Evolutionary conservation across 2,113 vertebrate species (phyloP).

Genomic region (Orientallactaga bullata): DNA sequence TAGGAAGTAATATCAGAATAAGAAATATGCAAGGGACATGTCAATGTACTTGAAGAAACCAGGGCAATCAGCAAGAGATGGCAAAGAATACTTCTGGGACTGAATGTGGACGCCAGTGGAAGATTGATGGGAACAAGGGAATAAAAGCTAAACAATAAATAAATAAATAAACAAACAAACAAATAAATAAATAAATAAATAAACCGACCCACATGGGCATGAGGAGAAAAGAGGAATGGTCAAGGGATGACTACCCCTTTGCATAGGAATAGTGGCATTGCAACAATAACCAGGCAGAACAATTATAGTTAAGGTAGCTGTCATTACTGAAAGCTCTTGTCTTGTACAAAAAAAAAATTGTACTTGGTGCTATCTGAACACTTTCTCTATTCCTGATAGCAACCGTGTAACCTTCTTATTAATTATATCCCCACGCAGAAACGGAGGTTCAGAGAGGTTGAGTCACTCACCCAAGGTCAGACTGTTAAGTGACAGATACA

Average conservation of each 20-base stretch:
- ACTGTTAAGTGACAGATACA: background rate
- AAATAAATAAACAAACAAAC: no score
- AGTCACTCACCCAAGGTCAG: background rate
- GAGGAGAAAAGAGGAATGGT: background rate
- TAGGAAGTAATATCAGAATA: background rate
- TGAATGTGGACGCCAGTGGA: accelerated
- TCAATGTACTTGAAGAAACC: accelerated
- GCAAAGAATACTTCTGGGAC: background rate
- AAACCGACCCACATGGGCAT: accelerated
- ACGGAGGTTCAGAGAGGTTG: background rate
- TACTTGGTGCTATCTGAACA: accelerated
- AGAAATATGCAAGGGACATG: background rate
- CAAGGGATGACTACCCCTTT: background rate
- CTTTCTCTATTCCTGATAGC: background rate
- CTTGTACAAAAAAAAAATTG: background rate
- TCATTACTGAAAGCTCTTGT: no score
- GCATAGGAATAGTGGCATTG: no score
- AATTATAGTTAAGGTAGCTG: background rate
- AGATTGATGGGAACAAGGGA: background rate
- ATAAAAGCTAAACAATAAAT: background rate
- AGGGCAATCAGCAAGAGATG: background rate
- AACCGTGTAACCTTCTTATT: no score
- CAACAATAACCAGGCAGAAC: background rate
- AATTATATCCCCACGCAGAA: background rate
- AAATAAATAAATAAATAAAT: no score